Evolutionary conservation across 2,888 invertebrate species (phyloP).

Genomic region (Sarcophaga variegata): DNA sequence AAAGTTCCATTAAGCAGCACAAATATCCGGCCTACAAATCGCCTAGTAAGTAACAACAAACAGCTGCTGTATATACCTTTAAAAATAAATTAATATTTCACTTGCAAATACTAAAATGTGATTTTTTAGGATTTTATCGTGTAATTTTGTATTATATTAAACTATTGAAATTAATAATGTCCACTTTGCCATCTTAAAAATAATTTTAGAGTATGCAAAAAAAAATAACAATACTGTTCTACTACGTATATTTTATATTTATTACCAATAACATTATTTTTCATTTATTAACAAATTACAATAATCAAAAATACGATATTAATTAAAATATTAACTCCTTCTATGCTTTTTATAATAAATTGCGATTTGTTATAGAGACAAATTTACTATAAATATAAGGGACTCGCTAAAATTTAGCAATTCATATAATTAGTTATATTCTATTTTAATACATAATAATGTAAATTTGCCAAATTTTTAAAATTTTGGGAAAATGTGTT

Average conservation of each 20-base stretch:
- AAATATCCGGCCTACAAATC: conserved; percentile 23
- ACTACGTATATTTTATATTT: neutral
- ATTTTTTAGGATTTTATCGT: conserved; percentile 30
- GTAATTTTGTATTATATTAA: conserved; percentile 54
- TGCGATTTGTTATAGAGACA: neutral
- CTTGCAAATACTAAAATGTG: conserved; percentile 39
- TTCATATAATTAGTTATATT: conserved; percentile 9
- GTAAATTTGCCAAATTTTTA: conserved; percentile 27
- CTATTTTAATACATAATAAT: conserved; percentile 20
- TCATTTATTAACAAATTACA: neutral
- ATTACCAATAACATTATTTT: conserved; percentile 16
- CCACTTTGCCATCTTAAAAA: neutral
- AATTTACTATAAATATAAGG: neutral
- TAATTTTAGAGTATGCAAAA: conserved; percentile 10
- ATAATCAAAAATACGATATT: neutral
- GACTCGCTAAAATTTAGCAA: conserved; percentile 19
- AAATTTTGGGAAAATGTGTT: neutral
- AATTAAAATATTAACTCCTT: neutral
- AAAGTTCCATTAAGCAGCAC: conserved; percentile 38
- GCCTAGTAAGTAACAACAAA: conserved; percentile 5
- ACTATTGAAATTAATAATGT: conserved; percentile 22
- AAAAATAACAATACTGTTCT: too few relatives aligned
- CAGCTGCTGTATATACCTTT: conserved; percentile 49
- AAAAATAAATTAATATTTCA: conserved; percentile 37
- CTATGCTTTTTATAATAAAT: conserved; percentile 34